Evolutionary conservation across 2,888 invertebrate species (phyloP), one percentile per base, ranked within the genome.

Genomic region (Erebia ligea): DNA sequence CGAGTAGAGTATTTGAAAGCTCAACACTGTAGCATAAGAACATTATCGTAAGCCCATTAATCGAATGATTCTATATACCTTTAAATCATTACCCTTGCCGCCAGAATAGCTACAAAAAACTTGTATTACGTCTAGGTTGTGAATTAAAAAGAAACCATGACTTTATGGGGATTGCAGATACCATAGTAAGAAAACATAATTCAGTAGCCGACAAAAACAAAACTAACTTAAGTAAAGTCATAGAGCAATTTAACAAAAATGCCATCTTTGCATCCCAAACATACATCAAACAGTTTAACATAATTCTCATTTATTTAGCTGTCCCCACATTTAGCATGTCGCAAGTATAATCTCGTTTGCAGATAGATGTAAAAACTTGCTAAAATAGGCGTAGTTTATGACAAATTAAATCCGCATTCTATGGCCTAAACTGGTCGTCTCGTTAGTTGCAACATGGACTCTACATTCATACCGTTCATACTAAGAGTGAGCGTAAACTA

Each of bases 241-340:
- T 68, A 48, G 59, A 65, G 70, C 64, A 67, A 68, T 72, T 72
- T 66, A 48, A 68, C 68, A 72, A 70, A 68, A 68, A 72, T 74
- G 72, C 58, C 69, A 70, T 34, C 62, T 57, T 66, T 62, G 56
- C 45, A 52, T 17, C 17, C 54, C 61, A 25, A 62, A 57, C 66
- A 57, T 57, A 34, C 17, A 40, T 57, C 45, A 66, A 45, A 21
- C n/a, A 56, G 56, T 21, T 66, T 66, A 21, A 40, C 45, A 21
- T 56, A 57, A 58, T 67, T 67, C 67, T 48, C 57, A 42, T 58
- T 48, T 57, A 66, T 67, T 58, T 67, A 67, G 25, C 58, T 58
- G 58, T 67, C 57, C 45, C 67, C 67, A 67, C 58, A 67, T 67
- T 67, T 67, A 57, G 67, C 45, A 58, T 58, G 17, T 58, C 34